Percentiles rank a stretch among this genome's conserved stretches.
Conservation (phyloP, 2,113 vertebrate genomes). For the Percina caprodes region DNA sequence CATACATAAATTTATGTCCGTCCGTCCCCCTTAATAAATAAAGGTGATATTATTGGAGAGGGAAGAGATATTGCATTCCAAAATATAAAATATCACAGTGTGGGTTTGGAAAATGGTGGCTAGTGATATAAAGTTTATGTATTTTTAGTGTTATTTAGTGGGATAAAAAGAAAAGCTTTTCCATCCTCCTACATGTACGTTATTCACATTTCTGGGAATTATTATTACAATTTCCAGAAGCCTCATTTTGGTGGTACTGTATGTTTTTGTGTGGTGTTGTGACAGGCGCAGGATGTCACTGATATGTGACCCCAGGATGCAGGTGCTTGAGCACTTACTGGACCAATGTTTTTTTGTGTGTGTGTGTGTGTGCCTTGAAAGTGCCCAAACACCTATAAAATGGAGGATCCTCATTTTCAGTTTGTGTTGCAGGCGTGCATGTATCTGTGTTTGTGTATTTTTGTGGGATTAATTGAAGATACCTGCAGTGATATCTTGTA, state of each 20-base stretch:
- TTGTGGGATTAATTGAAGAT: neutral
- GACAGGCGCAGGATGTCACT: conserved; percentile 58
- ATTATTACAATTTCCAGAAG: neutral
- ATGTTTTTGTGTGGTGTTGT: conserved; percentile 24
- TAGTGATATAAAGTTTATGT: neutral
- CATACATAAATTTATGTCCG: no score
- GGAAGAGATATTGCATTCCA: no score
- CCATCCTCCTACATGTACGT: no score
- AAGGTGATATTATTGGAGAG: no score
- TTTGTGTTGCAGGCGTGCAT: neutral
- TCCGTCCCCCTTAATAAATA: no score
- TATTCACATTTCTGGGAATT: neutral
- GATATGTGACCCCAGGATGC: conserved; percentile 69
- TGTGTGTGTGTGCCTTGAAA: no score
- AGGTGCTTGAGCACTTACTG: conserved; percentile 56
- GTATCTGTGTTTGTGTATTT: neutral
- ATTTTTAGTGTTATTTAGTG: no score
- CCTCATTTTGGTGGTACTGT: neutral
- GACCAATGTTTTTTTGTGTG: neutral
- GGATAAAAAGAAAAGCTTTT: neutral
- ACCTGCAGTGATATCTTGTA: neutral
- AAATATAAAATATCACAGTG: no score
- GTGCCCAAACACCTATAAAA: neutral
- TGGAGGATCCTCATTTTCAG: neutral
- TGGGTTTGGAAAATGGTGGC: neutral